These are phyloP conservation scores for Sinocyclocheilus grahami DNA, from an alignment of 2,113 vertebrate species.

Conservation along the genomic window DNA sequence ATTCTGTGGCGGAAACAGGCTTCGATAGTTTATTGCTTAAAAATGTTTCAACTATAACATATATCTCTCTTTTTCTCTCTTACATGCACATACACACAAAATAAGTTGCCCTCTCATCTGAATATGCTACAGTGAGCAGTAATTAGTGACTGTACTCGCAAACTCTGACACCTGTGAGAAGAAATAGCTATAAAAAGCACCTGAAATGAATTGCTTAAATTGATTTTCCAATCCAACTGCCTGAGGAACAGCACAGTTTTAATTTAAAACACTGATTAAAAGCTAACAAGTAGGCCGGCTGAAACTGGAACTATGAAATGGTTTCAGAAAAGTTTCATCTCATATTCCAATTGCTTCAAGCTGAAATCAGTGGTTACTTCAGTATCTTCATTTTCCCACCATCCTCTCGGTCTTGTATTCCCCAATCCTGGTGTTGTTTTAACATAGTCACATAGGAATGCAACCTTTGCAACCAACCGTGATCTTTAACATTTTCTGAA, in stretches of 20 bases:
- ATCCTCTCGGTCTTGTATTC: slow-evolving; percentile 28
- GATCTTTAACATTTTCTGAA: slow-evolving; percentile 32
- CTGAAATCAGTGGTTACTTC: background rate
- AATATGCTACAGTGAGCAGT: slow-evolving; percentile 44
- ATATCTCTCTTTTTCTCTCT: background rate
- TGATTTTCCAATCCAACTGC: slow-evolving; percentile 63
- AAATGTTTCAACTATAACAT: background rate
- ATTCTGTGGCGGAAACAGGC: background rate
- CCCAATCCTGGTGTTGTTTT: background rate
- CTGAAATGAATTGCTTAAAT: slow-evolving; percentile 61
- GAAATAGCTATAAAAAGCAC: slow-evolving; percentile 60
- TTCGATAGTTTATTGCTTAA: background rate
- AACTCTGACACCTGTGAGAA: slow-evolving; percentile 54
- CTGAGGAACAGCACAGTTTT: slow-evolving; percentile 53
- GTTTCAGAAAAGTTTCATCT: slow-evolving; percentile 29
- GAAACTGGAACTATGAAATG: slow-evolving; percentile 48
- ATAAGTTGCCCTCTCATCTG: slow-evolving; percentile 21
- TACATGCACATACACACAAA: slow-evolving; percentile 11
- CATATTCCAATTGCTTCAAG: background rate
- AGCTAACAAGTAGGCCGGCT: slow-evolving; percentile 60
- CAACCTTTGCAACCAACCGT: background rate
- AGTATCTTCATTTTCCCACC: slow-evolving; percentile 20
- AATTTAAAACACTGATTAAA: slow-evolving; percentile 61
- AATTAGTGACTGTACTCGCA: slow-evolving; percentile 58
- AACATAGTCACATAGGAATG: background rate